Evolutionary conservation across 1,140 invertebrate species (phyloP).

Genomic region (Platorchestia sp.): DNA sequence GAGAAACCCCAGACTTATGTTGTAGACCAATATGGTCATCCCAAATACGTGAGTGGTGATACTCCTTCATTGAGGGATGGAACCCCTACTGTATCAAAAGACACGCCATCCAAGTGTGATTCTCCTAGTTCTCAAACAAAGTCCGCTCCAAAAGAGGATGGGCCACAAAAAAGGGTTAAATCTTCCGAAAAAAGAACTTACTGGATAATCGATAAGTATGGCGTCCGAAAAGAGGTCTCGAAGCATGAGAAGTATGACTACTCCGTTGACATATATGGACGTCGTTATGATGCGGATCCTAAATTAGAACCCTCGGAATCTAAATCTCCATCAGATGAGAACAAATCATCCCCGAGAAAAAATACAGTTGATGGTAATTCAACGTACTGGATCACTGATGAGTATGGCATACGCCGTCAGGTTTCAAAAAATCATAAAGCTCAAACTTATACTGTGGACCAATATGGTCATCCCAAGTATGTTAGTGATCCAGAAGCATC

Average conservation of each 20-base stretch:
- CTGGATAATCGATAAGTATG: conserved; percentile 22
- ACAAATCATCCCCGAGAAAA: background rate
- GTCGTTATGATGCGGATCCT: background rate
- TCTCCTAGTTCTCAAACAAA: too few relatives aligned
- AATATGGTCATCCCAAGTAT: conserved; percentile 8
- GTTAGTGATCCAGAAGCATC: background rate
- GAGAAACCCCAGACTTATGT: background rate
- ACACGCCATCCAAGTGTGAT: too few relatives aligned
- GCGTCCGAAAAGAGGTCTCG: background rate
- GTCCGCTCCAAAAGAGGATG: too few relatives aligned
- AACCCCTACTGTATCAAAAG: too few relatives aligned
- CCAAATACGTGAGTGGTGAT: background rate
- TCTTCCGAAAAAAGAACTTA: background rate
- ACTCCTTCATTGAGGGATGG: too few relatives aligned
- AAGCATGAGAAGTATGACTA: background rate
- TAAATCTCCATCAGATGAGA: background rate
- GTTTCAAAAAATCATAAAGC: background rate
- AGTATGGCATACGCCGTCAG: conserved; percentile 15
- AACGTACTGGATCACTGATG: conserved; percentile 30
- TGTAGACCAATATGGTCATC: conserved; percentile 5
- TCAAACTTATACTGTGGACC: background rate
- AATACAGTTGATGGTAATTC: background rate
- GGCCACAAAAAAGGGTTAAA: background rate
- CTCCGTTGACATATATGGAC: background rate
- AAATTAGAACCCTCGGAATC: background rate